Conservation (phyloP, 2,113 vertebrate species). For the Machaerirhynchus nigripectus region DNA sequence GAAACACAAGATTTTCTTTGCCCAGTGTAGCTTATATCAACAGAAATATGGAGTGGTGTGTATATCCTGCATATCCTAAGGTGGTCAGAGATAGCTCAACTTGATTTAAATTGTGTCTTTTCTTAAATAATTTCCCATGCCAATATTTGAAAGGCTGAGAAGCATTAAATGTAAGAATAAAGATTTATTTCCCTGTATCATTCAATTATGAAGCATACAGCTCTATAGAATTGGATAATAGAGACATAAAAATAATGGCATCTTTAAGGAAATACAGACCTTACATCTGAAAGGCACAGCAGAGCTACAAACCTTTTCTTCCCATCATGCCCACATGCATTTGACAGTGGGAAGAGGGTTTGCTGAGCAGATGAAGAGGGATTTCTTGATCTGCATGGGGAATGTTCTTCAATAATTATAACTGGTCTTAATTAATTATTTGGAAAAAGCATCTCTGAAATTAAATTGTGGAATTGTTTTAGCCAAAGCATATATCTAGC, state of each 20-base stretch:
- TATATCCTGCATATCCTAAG: background rate
- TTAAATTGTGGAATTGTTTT: background rate
- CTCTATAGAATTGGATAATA: background rate
- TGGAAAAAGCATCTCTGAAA: background rate
- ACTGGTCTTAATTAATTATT: background rate
- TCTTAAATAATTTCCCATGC: background rate
- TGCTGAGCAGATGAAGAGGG: background rate
- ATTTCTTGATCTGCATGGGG: background rate
- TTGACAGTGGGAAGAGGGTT: background rate
- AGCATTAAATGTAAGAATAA: background rate
- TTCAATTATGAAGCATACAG: background rate
- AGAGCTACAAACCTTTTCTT: background rate
- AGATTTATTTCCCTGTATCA: background rate
- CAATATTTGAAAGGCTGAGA: background rate
- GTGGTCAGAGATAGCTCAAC: fast-evolving
- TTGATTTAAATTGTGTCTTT: background rate
- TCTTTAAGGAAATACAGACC: background rate
- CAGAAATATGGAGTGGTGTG: background rate
- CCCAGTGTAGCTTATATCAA: background rate
- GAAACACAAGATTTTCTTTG: background rate
- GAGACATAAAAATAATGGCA: background rate
- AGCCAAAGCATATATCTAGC: background rate
- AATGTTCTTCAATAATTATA: background rate
- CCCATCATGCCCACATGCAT: background rate
- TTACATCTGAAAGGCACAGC: background rate